Percentiles rank a stretch among this genome's conserved stretches.
Conservation (phyloP, 2,113 vertebrate genomes). For the Nanger granti region DNA sequence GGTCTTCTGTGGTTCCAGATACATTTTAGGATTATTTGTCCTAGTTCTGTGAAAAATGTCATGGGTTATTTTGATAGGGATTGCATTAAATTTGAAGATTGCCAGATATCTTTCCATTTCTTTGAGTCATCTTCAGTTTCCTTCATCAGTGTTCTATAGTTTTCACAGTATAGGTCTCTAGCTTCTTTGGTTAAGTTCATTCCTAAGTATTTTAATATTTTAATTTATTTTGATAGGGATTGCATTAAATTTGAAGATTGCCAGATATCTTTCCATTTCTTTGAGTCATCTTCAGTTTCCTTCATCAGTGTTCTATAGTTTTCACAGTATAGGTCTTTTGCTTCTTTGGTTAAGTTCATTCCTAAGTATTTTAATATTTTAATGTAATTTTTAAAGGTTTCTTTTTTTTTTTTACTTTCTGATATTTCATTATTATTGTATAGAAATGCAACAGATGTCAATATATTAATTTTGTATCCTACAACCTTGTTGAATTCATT, state of each 20-base stretch:
- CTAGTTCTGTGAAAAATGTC: background rate
- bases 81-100: background rate
- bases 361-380: background rate
- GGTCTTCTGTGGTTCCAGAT: background rate
- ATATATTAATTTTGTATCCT: background rate
- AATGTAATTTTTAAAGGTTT: background rate
- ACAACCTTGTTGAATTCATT: background rate
- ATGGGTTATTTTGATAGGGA: background rate
- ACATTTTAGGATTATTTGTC: background rate
- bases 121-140: background rate
- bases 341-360: background rate
- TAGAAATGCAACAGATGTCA: background rate
- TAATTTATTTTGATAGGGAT: background rate
- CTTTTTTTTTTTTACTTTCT: background rate
- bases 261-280: background rate
- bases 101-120: background rate
- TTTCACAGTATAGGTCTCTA: background rate
- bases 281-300: background rate
- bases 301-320: background rate
- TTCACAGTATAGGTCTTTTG: background rate
- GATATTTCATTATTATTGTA: background rate
- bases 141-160: background rate
- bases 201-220: background rate
- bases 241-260: background rate
- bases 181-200: background rate